A percentile compares a stretch with the other conserved stretches of the same genome.
phyloP scores from a whole-genome alignment of 2,888 invertebrate species.

The Orthosia gothica region DNA sequence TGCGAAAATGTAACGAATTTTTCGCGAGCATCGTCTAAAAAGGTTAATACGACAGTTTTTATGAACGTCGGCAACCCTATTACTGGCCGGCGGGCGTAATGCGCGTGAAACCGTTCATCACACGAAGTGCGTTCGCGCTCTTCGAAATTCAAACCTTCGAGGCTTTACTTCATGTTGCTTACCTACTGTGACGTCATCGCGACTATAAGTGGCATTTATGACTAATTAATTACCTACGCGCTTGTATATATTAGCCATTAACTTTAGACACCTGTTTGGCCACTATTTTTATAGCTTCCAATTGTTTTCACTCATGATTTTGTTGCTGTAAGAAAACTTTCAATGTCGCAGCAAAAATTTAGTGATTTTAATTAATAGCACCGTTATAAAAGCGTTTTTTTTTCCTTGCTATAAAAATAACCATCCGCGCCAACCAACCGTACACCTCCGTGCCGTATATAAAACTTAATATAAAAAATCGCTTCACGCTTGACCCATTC shows the following conservation, averaged over 20 bases:
- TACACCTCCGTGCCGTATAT: constrained; percentile 44
- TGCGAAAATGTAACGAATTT: constrained; percentile 17
- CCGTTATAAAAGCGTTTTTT: constrained; percentile 23
- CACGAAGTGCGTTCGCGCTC: constrained; percentile 68
- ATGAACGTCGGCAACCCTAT: constrained; percentile 73
- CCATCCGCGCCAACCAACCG: constrained; percentile 46
- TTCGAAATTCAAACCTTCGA: constrained; percentile 75
- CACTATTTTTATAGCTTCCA: constrained; percentile 31
- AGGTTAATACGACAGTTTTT: constrained; percentile 59
- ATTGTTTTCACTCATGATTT: constrained; percentile 24
- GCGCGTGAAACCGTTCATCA: constrained; percentile 84
- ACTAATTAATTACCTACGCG: constrained; percentile 44
- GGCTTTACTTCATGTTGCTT: constrained; percentile 52
- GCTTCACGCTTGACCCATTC: constrained; percentile 70
- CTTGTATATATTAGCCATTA: constrained; percentile 49
- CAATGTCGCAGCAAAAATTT: constrained; percentile 17
- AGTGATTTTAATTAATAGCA: constrained; percentile 22
- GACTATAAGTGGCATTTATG: constrained; percentile 42
- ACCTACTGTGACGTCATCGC: constrained; percentile 54
- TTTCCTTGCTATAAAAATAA: constrained; percentile 28
- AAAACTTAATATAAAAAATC: constrained; percentile 60
- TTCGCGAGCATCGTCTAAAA: constrained; percentile 38
- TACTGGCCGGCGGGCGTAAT: constrained; percentile 75
- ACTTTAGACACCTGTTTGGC: constrained; percentile 48
- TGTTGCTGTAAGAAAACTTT: constrained; percentile 27